Evolutionary conservation across 2,113 vertebrate genomes (phyloP), one percentile per base, ranked within the genome.

Genomic region (Periophthalmus modestus): DNA sequence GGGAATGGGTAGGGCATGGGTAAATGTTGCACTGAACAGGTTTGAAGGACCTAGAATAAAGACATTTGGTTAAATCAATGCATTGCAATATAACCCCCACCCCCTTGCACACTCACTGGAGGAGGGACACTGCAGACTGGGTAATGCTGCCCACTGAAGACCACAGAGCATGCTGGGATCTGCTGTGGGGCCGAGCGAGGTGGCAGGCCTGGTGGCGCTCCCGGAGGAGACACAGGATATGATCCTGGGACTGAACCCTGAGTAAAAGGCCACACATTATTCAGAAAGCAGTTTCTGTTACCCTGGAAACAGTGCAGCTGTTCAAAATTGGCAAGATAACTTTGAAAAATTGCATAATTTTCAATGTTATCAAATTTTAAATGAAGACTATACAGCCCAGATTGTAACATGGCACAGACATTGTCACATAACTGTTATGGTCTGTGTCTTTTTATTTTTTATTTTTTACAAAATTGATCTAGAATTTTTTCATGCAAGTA

Each of bases 1-100:
- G 97, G 97, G 89, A 98, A 98, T 2, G 96, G 94, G 81, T 99
- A 99, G 66, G 96, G 95, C 84, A 99, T 95, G 18, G 98, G 98
- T 74, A 99, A 93, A 88, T 98, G 98, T 90, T 99, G 98, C 78
- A 99, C 98, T 39, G 98, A 99, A 87, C 98, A 99, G 0, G 97
- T 95, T 78, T 97, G 98, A 86, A 99, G 94, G 93, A 99, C 95
- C 98, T 98, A 89, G 69, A 81, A 34, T 15, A 62, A 62, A 62
- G 21, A 14, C 58, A 61, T 11, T 28, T 13, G 58, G 24, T 7
- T 0, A 43, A 28, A 4, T 43, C 12, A 9, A 16, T 43, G 39
- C 21, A 58, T 12, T 36, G 16, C 16, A 43, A 4, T 15, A 63
- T 55, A 75, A 19, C 28, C 28, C 28, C 28, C 28, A 1, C 3